Conservation (phyloP, 1,140 invertebrate genomes). For the Oedothorax gibbosus region DNA sequence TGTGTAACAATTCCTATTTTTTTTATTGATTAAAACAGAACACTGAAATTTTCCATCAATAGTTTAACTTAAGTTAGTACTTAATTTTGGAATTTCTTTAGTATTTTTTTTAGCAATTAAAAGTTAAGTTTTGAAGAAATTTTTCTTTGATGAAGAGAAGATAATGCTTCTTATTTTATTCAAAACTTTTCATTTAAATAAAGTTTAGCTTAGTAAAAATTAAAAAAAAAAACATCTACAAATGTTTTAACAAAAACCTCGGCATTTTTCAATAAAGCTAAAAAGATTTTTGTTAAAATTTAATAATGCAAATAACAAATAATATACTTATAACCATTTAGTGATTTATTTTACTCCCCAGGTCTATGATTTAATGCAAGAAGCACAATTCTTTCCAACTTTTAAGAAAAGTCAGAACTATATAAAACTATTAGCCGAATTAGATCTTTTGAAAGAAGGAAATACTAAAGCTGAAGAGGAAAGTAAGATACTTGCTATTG, state of each 20-base stretch:
- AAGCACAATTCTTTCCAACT: conserved; percentile 77
- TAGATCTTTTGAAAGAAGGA: conserved; percentile 77
- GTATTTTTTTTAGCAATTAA: too few species aligned
- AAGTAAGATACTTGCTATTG: conserved; percentile 24
- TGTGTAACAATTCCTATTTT: too few species aligned
- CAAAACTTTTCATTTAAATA: neutral
- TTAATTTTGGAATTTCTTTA: too few species aligned
- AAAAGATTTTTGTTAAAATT: too few species aligned
- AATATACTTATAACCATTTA: neutral
- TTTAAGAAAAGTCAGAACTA: conserved; percentile 80
- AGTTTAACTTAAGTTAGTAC: too few species aligned
- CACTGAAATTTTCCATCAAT: too few species aligned
- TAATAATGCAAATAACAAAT: too few species aligned
- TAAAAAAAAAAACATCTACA: neutral
- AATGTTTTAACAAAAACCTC: neutral
- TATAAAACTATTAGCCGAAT: conserved; percentile 79
- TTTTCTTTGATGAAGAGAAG: too few species aligned
- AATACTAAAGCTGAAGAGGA: conserved; percentile 70
- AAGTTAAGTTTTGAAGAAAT: too few species aligned
- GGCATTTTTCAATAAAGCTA: too few species aligned
- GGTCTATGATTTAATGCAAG: conserved; percentile 70
- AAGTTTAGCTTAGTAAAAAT: neutral
- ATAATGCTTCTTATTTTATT: neutral
- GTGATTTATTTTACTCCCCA: conserved; percentile 44
- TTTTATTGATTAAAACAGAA: too few species aligned